Evolutionary conservation across 1,140 invertebrate genomes (phyloP), one percentile per base, ranked within the genome.

Genomic region (Psilanteris sp.): DNA sequence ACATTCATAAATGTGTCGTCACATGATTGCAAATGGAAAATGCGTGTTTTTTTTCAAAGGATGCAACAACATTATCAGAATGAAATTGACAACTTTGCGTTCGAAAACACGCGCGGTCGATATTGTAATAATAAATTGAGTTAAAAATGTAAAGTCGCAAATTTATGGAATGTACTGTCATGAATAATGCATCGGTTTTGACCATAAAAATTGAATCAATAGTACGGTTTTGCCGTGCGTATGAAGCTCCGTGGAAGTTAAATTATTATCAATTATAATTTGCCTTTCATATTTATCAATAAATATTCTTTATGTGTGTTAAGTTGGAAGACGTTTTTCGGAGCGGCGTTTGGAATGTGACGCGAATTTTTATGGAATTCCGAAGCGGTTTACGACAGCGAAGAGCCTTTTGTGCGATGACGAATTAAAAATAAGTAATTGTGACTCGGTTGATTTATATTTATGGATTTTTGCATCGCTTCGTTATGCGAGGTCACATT

Each of bases 241-340:
- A 62, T 72, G 55, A 62, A 72, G 16, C 50, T 34, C 48, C 15
- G 46, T 15, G 48, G 48, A 46, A 27, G 59, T 57, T 72, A 41
- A 72, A 72, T 72, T 72, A 64, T 72, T 72, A 64, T 72, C 68
- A 72, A 72, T 72, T 72, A 72, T 57, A 50, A 72, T 72, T 72
- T 62, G 48, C 48, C 59, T 72, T 55, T 72, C 50, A 66, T 66
- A 59, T 73, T 66, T 66, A 43, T 59, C 70, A 55, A 73, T 73
- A 66, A 66, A 72, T 64, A 71, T 62, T 57, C 57, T 64, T 72
- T 64, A 57, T 57, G 67, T 34, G 37, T 18, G 41, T 54, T 57
- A 4, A 54, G 41, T 14, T 55, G 15, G 39, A 64, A 57, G 68
- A 57, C 39, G 57, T 2, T 61, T 54, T 70, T 61, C 18, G 13